phyloP scores from a whole-genome alignment of 2,113 vertebrate genomes.

The Ammodytes dubius region DNA sequence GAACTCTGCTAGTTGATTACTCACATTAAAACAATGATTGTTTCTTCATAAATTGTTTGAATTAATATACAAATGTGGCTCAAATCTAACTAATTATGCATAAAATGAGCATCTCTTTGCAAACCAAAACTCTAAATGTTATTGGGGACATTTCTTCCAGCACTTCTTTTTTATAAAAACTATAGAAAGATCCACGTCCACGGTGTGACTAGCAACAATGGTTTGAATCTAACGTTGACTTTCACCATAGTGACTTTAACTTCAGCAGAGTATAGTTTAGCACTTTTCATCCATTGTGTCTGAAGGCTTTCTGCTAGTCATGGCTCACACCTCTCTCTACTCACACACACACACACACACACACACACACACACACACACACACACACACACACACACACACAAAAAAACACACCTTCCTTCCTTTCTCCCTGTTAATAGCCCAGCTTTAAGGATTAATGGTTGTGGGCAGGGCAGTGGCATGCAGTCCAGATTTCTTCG shows the following conservation, averaged over 20 bases:
- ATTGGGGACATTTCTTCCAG: no score
- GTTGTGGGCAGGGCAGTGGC: conserved; percentile 36
- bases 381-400: not conserved
- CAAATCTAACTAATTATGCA: no score
- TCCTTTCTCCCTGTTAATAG: conserved; percentile 41
- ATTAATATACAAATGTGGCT: no score
- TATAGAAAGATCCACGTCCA: not conserved
- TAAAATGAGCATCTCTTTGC: no score
- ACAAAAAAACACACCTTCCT: conserved; percentile 12
- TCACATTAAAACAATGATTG: no score
- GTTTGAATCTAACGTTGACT: not conserved
- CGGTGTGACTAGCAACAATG: not conserved
- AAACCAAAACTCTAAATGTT: no score
- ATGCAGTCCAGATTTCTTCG: conserved; percentile 39
- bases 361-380: not conserved
- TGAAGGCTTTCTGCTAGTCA: conserved; percentile 11
- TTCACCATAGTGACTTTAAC: not conserved
- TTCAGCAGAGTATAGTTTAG: conserved; percentile 3
- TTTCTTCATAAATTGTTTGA: no score
- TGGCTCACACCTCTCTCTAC: not conserved
- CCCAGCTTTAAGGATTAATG: conserved; percentile 58
- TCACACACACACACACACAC: conserved; percentile 14
- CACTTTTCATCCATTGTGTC: conserved; percentile 15
- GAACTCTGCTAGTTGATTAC: no score
- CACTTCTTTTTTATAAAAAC: not conserved